Evolutionary conservation across 1,140 invertebrate species (phyloP), one percentile per base, ranked within the genome.

Genomic region (Trachymyrmex septentrionalis): DNA sequence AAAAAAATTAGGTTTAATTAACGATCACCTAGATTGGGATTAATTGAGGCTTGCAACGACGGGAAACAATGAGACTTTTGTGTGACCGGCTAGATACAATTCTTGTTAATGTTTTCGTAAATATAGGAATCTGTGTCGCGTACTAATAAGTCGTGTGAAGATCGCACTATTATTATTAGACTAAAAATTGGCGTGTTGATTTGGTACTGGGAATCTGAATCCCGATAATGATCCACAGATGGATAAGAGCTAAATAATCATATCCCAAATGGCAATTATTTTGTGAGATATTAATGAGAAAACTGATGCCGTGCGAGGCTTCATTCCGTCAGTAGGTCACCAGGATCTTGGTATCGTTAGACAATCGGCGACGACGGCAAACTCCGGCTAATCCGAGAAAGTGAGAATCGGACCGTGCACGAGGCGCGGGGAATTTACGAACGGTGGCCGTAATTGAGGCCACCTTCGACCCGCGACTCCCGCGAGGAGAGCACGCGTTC

Each of bases 381-480:
- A 73, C 10, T 14, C 10, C 10, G 19, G 16, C 66, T 61, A 84
- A 73, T 30, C 38, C 55, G 67, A 84, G 80, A 84, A 84, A 84
- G 69, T 75, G 55, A 73, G 69, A 75, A 73, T 75, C 38, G 27
- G 19, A 24, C 27, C 34, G 10, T 30, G 55, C 44, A 48, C 19
- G 19, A 82, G 53, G 5, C 34, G 24, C 66, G 4, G 34, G 9
- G 38, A 34, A 84, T 84, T 84, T 75, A 75, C 72, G 21, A 75
- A 63, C n/a, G 14, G 21, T 21, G 12, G 38, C 16, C 48, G 24
- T 75, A 63, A 84, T 84, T 21, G 38, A 84, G 80, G 67, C 38
- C 69, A 75, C 44, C 38, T 84, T 63, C 55, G 59, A 73, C 38
- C 34, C 30, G 48, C 24, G 64, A 24, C 9, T 44, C 38, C 9